phyloP scores from a whole-genome alignment of 2,113 vertebrate genomes.

The Pedetes capensis region DNA sequence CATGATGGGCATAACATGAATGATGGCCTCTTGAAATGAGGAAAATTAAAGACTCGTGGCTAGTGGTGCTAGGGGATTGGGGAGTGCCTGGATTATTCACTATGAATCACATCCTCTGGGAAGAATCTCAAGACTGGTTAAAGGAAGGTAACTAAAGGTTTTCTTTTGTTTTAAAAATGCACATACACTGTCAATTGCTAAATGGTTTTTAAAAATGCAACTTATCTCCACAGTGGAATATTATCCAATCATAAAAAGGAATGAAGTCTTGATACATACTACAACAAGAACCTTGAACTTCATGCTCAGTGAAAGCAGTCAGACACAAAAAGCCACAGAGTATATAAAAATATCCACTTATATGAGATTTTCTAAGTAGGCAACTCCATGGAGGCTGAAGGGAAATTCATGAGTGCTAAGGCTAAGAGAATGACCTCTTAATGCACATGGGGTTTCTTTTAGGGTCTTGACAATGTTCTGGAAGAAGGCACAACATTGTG shows the following conservation, averaged over 20 bases:
- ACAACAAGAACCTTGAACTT: background rate
- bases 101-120: background rate
- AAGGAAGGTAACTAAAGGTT: background rate
- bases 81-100: background rate
- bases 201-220: background rate
- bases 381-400: background rate
- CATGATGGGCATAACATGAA: background rate
- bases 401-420: background rate
- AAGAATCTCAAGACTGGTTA: background rate
- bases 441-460: background rate
- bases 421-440: background rate
- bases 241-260: background rate
- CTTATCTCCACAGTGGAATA: background rate
- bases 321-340: background rate
- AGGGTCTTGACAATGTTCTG: background rate
- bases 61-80: background rate
- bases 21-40: background rate
- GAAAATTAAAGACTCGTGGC: background rate
- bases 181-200: background rate
- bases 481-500: background rate
- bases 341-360: background rate
- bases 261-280: background rate
- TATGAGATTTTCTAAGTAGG: background rate
- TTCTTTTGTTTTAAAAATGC: slow-evolving; percentile 29
- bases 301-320: background rate